A percentile compares a stretch with the other conserved stretches of the same genome.
Evolutionary conservation across 2,888 invertebrate genomes (phyloP).

Genomic region (Eupithecia inturbata): DNA sequence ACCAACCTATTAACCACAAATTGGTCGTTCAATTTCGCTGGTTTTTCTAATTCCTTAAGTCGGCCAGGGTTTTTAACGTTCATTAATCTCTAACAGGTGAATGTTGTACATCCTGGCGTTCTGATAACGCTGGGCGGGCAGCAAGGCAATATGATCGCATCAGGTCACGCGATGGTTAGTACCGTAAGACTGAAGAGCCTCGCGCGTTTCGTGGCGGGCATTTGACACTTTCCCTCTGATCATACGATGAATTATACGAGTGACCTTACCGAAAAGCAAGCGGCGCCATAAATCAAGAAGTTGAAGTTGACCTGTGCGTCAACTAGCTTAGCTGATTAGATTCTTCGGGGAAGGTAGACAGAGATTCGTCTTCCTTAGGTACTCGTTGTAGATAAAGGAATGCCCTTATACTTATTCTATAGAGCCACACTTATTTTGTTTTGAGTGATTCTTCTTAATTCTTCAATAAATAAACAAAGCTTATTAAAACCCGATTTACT

Average conservation of each 20-base stretch:
- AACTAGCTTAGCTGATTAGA: background rate
- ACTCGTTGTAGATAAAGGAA: background rate
- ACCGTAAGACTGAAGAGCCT: constrained; percentile 22
- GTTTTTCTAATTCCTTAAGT: constrained; percentile 30
- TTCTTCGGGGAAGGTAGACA: background rate
- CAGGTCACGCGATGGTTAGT: constrained; percentile 69
- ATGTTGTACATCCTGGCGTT: constrained; percentile 71
- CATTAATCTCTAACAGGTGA: constrained; percentile 55
- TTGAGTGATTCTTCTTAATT: too few species aligned
- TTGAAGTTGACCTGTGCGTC: background rate
- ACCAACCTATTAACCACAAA: constrained; percentile 2
- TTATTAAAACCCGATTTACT: too few species aligned
- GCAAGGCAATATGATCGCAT: constrained; percentile 62
- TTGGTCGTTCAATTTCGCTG: constrained; percentile 12
- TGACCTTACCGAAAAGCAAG: too few species aligned
- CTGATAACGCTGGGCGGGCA: constrained; percentile 67
- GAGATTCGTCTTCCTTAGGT: background rate
- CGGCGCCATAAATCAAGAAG: too few species aligned
- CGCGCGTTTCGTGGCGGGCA: constrained; percentile 1
- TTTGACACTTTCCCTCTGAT: constrained; percentile 7
- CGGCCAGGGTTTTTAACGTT: constrained; percentile 41
- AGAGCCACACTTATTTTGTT: background rate
- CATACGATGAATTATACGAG: constrained; percentile 1
- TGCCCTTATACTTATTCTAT: background rate
- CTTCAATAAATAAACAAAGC: too few species aligned